phyloP scores from a whole-genome alignment of 2,797 vertebrate genomes.

The Bovichtus diacanthus region DNA sequence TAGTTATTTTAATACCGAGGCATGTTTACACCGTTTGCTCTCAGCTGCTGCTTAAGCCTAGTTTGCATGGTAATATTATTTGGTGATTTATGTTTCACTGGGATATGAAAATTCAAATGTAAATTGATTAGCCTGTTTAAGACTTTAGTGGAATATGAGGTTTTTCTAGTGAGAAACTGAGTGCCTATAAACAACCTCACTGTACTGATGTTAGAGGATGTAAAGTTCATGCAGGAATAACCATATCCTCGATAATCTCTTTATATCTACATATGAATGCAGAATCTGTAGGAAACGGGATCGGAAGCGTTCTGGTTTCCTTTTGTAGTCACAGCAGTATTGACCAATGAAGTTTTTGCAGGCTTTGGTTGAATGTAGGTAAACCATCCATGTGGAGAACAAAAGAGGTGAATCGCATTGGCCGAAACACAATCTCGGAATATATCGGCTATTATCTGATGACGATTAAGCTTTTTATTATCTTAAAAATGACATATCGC shows the following conservation, averaged over 20 bases:
- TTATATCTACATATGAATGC: too few relatives aligned
- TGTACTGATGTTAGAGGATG: neutral
- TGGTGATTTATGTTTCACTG: constrained; percentile 40
- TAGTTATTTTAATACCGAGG: constrained; percentile 30
- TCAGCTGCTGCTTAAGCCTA: constrained; percentile 27
- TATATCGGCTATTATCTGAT: too few relatives aligned
- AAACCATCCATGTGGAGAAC: too few relatives aligned
- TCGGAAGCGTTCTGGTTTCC: too few relatives aligned
- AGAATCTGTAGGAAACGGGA: too few relatives aligned
- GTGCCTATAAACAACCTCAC: neutral
- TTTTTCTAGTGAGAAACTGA: constrained; percentile 34
- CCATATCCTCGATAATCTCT: too few relatives aligned
- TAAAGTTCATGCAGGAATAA: neutral
- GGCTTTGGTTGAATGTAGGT: too few relatives aligned
- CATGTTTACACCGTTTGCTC: constrained; percentile 40
- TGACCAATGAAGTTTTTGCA: too few relatives aligned
- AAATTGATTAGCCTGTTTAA: constrained; percentile 50
- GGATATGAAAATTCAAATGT: constrained; percentile 45
- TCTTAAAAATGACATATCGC: neutral
- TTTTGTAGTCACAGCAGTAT: too few relatives aligned
- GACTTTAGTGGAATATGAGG: constrained; percentile 28
- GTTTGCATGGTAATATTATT: constrained; percentile 61
- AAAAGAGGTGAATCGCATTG: too few relatives aligned
- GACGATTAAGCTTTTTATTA: too few relatives aligned
- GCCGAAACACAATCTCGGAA: too few relatives aligned